Evolutionary conservation across 2,888 invertebrate species (phyloP), one percentile per base, ranked within the genome.

Genomic region (Ecliptopera silaceata): DNA sequence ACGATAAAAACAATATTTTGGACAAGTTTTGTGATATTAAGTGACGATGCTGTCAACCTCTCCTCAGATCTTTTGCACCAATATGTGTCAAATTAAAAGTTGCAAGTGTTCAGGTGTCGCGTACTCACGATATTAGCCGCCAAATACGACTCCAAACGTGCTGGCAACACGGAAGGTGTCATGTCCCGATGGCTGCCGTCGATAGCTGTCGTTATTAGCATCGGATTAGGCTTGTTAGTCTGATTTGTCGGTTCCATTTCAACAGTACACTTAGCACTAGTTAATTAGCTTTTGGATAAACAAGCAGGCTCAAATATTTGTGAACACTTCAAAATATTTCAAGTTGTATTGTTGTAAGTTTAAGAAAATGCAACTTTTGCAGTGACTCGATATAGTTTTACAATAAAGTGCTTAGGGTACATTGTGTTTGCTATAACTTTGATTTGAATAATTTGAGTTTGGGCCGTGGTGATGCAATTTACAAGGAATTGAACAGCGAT

Each of bases 121-220:
- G 45, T 41, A 15, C n/a, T 17, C 12, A 26, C 10, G 17, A n/a
- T n/a, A 26, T 4, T 10, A 11, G 13, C 15, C 3, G 15, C 3
- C 3, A n/a, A 11, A 38, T 20, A 17, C 31, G 11, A 11, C 8
- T 2, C 15, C 20, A 38, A 46, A 46, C 32, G 18, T 26, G 45
- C 29, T 20, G n/a, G 32, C 46, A 26, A 48, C 59, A 46, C 56
- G 59, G 39, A 56, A 56, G 48, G 56, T 59, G 51, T 55, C 48
- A 48, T 34, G 43, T 41, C 2, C 15, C 41, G 59, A 54, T 54
- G 41, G 53, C 36, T 55, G 43, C 22, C 38, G 38, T 36, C 53
- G 61, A 52, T 53, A 57, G 55, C 55, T 39, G 36, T 49, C 39
- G 42, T 22, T 42, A 52, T 56, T 52, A 56, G 48, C 48, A 39